Evolutionary conservation across 2,113 vertebrate genomes (phyloP).

Genomic region (Oceanodroma tethys): DNA sequence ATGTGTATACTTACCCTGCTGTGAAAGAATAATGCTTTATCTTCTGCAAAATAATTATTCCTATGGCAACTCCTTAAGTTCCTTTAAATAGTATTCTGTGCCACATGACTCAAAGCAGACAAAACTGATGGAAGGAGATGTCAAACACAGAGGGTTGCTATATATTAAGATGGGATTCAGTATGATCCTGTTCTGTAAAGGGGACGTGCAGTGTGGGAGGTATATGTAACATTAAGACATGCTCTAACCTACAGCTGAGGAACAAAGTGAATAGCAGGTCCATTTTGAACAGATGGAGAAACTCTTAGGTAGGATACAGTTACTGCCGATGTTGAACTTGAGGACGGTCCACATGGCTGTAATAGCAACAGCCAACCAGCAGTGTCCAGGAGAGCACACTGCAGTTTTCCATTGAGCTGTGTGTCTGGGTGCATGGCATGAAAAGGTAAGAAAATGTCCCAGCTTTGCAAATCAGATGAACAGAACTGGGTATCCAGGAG

Average conservation of each 20-base stretch:
- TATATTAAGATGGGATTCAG: background rate
- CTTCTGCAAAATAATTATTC: background rate
- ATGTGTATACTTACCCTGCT: background rate
- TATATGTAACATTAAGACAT: background rate
- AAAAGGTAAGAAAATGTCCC: background rate
- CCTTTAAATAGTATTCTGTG: background rate
- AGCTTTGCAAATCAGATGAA: background rate
- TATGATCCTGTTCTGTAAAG: background rate
- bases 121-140: background rate
- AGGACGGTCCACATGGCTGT: background rate
- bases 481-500: background rate
- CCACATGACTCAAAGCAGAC: background rate
- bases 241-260: background rate
- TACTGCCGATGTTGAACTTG: background rate
- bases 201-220: background rate
- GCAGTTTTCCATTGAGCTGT: background rate
- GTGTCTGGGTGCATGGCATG: background rate
- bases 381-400: rapidly evolving
- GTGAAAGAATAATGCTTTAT: background rate
- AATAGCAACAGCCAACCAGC: background rate
- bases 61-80: background rate
- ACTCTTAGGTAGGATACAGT: background rate
- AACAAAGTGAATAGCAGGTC: background rate
- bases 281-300: background rate
- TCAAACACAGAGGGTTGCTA: background rate